Evolutionary conservation across 1,140 invertebrate genomes (phyloP).

Genomic region (Orussus abietinus): DNA sequence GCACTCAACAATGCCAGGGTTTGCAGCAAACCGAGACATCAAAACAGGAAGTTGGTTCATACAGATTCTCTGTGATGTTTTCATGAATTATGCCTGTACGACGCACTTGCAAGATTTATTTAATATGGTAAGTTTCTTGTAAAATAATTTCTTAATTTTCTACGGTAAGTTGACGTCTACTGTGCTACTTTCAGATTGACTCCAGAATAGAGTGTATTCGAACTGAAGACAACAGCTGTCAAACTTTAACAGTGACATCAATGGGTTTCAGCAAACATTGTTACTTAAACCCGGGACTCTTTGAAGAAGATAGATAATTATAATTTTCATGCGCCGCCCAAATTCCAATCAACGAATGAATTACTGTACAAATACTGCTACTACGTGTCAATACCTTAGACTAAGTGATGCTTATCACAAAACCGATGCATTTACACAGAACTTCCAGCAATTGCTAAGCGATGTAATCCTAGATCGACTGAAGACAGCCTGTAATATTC

Average conservation of each 20-base stretch:
- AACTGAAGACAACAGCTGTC: slow-evolving; percentile 34
- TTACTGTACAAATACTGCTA: too few relatives aligned
- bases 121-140: slow-evolving; percentile 52
- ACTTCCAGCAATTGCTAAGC: too few relatives aligned
- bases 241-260: slow-evolving; percentile 56
- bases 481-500: too few relatives aligned
- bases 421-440: too few relatives aligned
- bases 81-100: slow-evolving; percentile 65
- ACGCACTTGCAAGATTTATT: slow-evolving; percentile 64
- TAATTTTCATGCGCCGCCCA: background rate
- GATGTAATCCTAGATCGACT: too few relatives aligned
- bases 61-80: slow-evolving; percentile 68
- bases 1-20: slow-evolving; percentile 64
- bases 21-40: slow-evolving; percentile 63
- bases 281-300: slow-evolving; percentile 62
- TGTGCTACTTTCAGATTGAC: too few relatives aligned
- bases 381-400: too few relatives aligned
- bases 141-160: slow-evolving; percentile 7
- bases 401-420: too few relatives aligned
- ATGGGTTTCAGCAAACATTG: slow-evolving; percentile 61
- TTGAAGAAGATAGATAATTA: slow-evolving; percentile 20
- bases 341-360: too few relatives aligned
- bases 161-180: too few relatives aligned
- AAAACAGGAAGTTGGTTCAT: slow-evolving; percentile 71
- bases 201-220: too few relatives aligned